These are phyloP conservation scores for Penelope pileata DNA, from an alignment of 2,113 vertebrate species.

Conservation along the genomic window DNA sequence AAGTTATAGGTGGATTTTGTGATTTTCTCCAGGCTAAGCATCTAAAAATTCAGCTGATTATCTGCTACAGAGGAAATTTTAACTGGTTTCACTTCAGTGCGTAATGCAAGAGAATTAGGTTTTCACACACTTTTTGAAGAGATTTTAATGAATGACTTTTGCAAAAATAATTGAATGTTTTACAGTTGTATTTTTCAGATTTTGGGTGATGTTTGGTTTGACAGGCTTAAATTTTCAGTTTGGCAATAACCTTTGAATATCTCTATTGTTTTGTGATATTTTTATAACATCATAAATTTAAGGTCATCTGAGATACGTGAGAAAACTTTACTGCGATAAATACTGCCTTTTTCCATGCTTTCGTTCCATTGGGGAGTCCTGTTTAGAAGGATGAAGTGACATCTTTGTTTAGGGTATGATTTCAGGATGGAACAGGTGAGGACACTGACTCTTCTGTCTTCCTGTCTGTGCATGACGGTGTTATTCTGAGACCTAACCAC, in stretches of 20 bases:
- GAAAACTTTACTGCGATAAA: not conserved
- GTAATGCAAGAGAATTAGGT: not conserved
- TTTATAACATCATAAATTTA: not conserved
- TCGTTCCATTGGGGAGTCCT: not conserved
- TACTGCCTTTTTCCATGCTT: not conserved
- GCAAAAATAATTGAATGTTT: not conserved
- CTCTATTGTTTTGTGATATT: not conserved
- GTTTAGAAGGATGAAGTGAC: not conserved
- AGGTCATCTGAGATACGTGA: not conserved
- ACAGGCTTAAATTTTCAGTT: not conserved
- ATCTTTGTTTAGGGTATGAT: not conserved
- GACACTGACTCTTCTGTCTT: not conserved
- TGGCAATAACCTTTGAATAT: not conserved
- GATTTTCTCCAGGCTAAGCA: not conserved
- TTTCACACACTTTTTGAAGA: not conserved
- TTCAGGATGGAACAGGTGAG: not conserved
- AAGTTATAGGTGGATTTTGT: not conserved
- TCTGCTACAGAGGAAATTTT: not conserved
- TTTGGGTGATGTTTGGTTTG: not conserved
- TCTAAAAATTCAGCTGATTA: not conserved
- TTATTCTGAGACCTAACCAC: not conserved
- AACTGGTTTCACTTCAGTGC: not conserved
- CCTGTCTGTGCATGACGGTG: not conserved
- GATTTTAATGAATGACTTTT: not conserved
- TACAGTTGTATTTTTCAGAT: not conserved